Evolutionary conservation across 1,140 invertebrate genomes (phyloP).

Genomic region (Bicyclus anynana): DNA sequence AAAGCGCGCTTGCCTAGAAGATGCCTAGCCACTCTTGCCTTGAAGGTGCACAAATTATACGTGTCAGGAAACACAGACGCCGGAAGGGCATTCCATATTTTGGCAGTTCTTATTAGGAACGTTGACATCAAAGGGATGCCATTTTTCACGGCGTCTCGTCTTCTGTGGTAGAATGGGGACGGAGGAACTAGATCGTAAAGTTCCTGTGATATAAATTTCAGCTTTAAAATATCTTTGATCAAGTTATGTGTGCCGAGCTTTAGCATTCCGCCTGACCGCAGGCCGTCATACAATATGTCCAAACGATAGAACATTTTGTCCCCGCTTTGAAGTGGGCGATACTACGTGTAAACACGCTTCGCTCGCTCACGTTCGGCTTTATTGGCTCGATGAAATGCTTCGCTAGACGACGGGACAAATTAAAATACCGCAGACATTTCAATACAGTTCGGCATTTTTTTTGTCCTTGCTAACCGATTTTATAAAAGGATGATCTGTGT

Average conservation of each 20-base stretch:
- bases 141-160: no score
- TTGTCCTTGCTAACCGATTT: not conserved
- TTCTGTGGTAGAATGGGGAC: no score
- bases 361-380: slow-evolving; percentile 23
- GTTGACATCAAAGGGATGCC: no score
- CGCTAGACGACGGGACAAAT: slow-evolving; percentile 8
- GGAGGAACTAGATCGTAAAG: no score
- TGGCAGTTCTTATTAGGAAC: no score
- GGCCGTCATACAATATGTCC: slow-evolving; percentile 35
- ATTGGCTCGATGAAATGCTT: slow-evolving; percentile 25
- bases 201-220: not conserved
- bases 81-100: no score
- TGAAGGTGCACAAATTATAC: no score
- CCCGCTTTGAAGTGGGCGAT: slow-evolving; percentile 18
- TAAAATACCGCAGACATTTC: slow-evolving; percentile 13
- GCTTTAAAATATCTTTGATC: not conserved
- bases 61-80: no score
- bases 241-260: not conserved
- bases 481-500: no score
- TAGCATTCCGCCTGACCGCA: slow-evolving; percentile 28
- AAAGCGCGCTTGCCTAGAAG: no score
- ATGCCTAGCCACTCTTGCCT: no score
- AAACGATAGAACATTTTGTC: slow-evolving; percentile 22
- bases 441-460: not conserved
- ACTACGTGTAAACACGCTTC: slow-evolving; percentile 24